Percentiles rank a stretch among this genome's conserved stretches.
These are phyloP conservation scores for Synergus itoensis DNA, from an alignment of 2,888 invertebrate species.

Conservation along the genomic window DNA sequence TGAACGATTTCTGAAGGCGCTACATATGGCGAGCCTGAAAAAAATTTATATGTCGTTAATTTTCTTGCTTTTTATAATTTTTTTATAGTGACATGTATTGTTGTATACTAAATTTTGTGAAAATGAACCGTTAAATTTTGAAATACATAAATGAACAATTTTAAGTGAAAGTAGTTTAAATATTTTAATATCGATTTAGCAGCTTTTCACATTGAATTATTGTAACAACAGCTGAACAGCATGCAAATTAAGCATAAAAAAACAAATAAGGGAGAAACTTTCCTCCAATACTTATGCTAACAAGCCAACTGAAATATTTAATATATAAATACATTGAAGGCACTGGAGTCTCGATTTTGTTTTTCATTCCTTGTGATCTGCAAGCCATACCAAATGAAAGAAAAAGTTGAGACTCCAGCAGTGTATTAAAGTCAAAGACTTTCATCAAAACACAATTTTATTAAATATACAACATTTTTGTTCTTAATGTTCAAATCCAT, in stretches of 20 bases:
- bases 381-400: too few species aligned
- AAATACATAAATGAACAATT: too few species aligned
- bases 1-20: conserved; percentile 90
- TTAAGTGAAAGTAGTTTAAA: too few species aligned
- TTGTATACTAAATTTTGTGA: too few species aligned
- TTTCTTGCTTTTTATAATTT: too few species aligned
- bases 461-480: background rate
- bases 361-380: too few species aligned
- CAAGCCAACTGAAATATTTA: background rate
- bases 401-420: too few species aligned
- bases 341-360: too few species aligned
- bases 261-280: background rate
- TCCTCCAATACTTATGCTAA: background rate
- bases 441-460: background rate
- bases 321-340: background rate
- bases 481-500: background rate
- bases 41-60: conserved; percentile 36
- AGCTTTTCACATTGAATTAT: too few species aligned
- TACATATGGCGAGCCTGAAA: conserved; percentile 86
- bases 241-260: background rate
- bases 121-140: too few species aligned
- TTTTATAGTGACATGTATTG: too few species aligned
- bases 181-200: too few species aligned
- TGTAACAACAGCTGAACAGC: background rate
- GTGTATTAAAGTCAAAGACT: background rate